Evolutionary conservation across 2,888 invertebrate species (phyloP).

Genomic region (Osedax frankpressi): DNA sequence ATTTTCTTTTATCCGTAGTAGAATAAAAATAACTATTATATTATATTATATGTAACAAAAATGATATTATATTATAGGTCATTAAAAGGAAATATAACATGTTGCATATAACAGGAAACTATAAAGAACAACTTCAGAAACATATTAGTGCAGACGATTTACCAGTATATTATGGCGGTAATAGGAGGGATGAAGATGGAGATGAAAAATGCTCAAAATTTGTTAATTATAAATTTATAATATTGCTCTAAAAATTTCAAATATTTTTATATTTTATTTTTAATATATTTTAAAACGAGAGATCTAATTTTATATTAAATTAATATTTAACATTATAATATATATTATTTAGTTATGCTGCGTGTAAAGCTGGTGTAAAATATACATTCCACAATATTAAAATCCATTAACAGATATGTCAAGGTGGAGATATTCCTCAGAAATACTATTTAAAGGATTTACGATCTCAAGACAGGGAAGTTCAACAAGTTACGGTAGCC

Average conservation of each 20-base stretch:
- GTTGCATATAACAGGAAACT: not conserved
- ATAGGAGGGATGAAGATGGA: not conserved
- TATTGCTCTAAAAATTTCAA: not conserved
- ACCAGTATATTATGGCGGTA: not conserved
- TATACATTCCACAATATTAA: too few relatives aligned
- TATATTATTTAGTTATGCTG: too few relatives aligned
- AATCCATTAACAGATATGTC: too few relatives aligned
- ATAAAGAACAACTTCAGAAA: not conserved
- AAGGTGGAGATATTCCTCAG: slow-evolving; percentile 1
- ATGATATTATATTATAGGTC: too few relatives aligned
- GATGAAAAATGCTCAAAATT: not conserved
- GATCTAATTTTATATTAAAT: not conserved
- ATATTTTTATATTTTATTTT: not conserved
- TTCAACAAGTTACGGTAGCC: not conserved
- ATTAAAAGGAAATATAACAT: too few relatives aligned
- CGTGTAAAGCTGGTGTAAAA: too few relatives aligned
- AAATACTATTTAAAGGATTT: not conserved
- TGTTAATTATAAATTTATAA: not conserved
- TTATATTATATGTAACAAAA: too few relatives aligned
- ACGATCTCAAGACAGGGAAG: not conserved
- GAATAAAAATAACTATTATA: too few relatives aligned
- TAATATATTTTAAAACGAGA: not conserved
- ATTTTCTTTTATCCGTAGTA: too few relatives aligned
- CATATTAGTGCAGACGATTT: not conserved
- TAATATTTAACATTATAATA: too few relatives aligned